These are phyloP conservation scores for Saccopteryx bilineata DNA, from an alignment of 2,113 vertebrate genomes.

Conservation along the genomic window DNA sequence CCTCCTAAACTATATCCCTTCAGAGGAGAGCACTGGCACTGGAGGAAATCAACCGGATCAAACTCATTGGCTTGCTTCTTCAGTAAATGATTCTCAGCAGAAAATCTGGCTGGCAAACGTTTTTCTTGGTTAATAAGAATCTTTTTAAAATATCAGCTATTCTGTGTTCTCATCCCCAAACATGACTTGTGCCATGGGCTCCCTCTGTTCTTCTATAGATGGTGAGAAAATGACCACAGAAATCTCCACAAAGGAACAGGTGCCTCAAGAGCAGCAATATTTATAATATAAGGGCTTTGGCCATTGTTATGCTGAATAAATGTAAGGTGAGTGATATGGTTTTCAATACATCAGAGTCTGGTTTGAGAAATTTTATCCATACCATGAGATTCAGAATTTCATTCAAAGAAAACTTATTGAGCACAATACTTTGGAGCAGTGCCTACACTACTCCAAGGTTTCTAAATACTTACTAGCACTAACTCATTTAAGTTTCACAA, in stretches of 20 bases:
- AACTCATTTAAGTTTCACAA: neutral
- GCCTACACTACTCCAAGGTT: neutral
- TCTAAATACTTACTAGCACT: neutral
- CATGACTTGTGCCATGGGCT: neutral
- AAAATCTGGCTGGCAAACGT: neutral
- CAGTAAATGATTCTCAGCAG: slow-evolving; percentile 60
- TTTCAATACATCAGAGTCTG: neutral
- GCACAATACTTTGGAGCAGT: neutral
- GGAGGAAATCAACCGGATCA: neutral
- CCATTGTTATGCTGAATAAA: too few relatives aligned
- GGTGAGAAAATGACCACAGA: neutral
- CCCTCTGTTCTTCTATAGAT: neutral
- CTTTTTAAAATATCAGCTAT: neutral
- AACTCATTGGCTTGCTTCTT: neutral
- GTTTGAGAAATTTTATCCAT: neutral
- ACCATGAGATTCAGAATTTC: neutral
- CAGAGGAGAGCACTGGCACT: neutral
- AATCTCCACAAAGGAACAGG: neutral
- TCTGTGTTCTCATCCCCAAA: neutral
- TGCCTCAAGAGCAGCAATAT: neutral
- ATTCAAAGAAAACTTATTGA: neutral
- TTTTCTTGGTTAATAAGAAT: slow-evolving; percentile 6
- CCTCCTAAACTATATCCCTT: neutral
- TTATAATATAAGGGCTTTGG: neutral
- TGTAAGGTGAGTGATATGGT: neutral